These are phyloP conservation scores for Eupeodes luniger DNA, from an alignment of 2,888 invertebrate genomes.

Conservation along the genomic window DNA sequence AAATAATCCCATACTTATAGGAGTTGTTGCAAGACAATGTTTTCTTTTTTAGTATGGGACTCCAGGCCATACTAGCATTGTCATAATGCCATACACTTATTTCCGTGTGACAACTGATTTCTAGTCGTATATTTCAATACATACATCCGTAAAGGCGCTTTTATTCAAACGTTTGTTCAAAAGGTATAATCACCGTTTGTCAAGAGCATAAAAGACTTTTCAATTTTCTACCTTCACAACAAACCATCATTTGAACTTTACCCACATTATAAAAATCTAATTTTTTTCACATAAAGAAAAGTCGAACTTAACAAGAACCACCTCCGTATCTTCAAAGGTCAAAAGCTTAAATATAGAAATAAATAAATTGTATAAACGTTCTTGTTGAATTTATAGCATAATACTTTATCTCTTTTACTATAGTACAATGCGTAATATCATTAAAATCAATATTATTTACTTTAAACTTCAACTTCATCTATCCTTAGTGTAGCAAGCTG, in stretches of 20 bases:
- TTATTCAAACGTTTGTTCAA: background rate
- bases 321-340: background rate
- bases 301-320: background rate
- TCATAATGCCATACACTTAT: no score
- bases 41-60: no score
- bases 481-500: slow-evolving; percentile 16
- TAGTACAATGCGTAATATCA: background rate
- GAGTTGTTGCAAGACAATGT: no score
- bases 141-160: background rate
- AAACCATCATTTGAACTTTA: background rate
- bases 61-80: no score
- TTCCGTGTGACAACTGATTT: no score
- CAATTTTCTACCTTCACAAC: slow-evolving; percentile 12
- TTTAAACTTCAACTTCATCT: slow-evolving; percentile 52
- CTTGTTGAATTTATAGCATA: slow-evolving; percentile 28
- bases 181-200: no score
- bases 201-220: background rate
- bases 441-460: slow-evolving; percentile 50
- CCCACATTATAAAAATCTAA: no score
- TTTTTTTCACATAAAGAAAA: slow-evolving; percentile 26
- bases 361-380: slow-evolving; percentile 30
- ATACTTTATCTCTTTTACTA: background rate
- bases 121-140: no score
- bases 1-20: no score
- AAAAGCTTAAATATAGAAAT: slow-evolving; percentile 17